These are phyloP conservation scores for Caracal caracal DNA, from an alignment of 2,113 vertebrate genomes.

Conservation along the genomic window DNA sequence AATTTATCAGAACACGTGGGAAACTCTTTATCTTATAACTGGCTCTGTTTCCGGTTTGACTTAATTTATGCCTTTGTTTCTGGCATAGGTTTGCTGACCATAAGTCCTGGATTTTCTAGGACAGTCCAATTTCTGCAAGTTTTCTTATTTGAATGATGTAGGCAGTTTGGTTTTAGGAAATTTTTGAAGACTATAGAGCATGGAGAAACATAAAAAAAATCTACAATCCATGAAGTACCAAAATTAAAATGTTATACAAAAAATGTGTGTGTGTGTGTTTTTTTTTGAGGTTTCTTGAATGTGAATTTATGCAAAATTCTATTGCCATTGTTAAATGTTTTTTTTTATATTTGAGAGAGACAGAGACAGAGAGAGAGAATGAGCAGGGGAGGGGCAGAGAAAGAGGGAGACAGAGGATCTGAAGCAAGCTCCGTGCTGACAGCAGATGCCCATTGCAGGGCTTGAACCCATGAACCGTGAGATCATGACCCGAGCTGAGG, in stretches of 20 bases:
- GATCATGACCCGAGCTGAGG: no score
- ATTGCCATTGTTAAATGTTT: background rate
- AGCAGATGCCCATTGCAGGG: no score
- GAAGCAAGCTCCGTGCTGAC: no score
- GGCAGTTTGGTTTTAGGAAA: background rate
- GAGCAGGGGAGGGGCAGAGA: no score
- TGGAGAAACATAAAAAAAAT: background rate
- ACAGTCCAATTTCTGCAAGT: background rate
- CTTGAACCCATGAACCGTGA: no score
- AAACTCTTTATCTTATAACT: background rate
- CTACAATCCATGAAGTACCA: background rate
- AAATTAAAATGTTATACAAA: background rate
- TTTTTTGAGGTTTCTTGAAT: background rate
- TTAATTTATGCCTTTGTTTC: background rate
- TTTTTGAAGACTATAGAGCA: background rate
- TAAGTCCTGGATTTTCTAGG: background rate
- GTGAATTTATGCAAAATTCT: background rate
- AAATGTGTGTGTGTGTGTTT: background rate
- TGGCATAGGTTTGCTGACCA: background rate
- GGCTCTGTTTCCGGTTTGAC: background rate
- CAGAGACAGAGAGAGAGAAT: no score
- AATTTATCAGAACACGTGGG: background rate
- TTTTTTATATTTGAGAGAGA: background rate
- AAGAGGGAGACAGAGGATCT: no score
- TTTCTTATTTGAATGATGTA: background rate